These are phyloP conservation scores for Amphipyra berbera DNA, from an alignment of 2,888 invertebrate genomes.

Conservation along the genomic window DNA sequence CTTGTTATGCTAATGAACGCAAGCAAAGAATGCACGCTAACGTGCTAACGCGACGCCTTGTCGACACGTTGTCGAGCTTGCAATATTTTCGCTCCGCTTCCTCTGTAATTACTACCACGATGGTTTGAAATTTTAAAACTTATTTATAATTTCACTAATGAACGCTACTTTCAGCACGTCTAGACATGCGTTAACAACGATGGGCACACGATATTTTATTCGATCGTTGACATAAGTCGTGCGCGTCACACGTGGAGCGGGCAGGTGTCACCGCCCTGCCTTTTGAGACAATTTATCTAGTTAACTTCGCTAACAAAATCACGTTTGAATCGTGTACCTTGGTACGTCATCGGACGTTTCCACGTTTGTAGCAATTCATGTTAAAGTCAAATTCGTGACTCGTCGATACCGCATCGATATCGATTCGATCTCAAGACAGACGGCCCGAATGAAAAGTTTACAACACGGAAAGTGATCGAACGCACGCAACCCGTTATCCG, in stretches of 20 bases:
- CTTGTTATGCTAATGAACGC: constrained; percentile 89
- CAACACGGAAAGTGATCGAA: constrained; percentile 81
- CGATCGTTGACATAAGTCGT: constrained; percentile 67
- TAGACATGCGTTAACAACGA: constrained; percentile 35
- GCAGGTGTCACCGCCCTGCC: constrained; percentile 58
- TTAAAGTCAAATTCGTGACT: constrained; percentile 80
- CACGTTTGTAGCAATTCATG: constrained; percentile 60
- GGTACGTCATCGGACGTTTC: constrained; percentile 61
- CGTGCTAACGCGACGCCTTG: constrained; percentile 85
- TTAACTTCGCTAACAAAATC: constrained; percentile 65
- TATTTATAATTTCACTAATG: constrained; percentile 65
- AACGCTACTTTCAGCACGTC: constrained; percentile 38
- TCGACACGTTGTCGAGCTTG: constrained; percentile 86
- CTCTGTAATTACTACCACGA: constrained; percentile 76
- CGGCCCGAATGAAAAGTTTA: constrained; percentile 81
- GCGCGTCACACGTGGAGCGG: constrained; percentile 48
- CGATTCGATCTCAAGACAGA: constrained; percentile 84
- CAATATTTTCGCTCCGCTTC: constrained; percentile 83
- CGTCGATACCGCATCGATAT: constrained; percentile 78
- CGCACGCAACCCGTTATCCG: constrained; percentile 81
- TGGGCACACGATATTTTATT: constrained; percentile 48
- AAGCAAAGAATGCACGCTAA: constrained; percentile 88
- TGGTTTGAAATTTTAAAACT: constrained; percentile 73
- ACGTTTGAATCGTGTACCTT: constrained; percentile 57
- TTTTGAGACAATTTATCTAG: constrained; percentile 62